These are phyloP conservation scores for Drosophila picticornis DNA, from an alignment of 2,888 invertebrate species.

Conservation along the genomic window DNA sequence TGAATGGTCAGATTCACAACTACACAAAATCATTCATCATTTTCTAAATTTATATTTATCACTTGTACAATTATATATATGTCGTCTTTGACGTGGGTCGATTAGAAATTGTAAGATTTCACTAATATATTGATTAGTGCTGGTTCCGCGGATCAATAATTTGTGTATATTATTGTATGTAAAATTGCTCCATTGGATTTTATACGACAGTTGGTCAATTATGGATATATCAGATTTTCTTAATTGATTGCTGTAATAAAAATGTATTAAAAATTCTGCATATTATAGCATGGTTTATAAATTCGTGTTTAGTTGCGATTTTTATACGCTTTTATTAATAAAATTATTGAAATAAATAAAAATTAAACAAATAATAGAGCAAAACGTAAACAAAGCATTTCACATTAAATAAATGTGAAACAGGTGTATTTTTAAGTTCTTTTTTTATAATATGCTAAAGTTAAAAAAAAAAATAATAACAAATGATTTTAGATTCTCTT, in stretches of 20 bases:
- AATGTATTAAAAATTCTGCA: constrained; percentile 48
- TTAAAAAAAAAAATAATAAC: constrained; percentile 49
- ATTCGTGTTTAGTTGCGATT: constrained; percentile 33
- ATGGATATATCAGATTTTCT: constrained; percentile 16
- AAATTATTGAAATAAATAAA: constrained; percentile 58
- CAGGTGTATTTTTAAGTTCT: constrained; percentile 30
- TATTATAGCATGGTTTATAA: constrained; percentile 48
- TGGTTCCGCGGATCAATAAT: constrained; percentile 32
- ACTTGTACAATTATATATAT: background rate
- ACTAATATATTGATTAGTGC: constrained; percentile 4
- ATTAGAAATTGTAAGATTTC: constrained; percentile 3
- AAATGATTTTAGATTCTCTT: constrained; percentile 42
- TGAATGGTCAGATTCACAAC: background rate
- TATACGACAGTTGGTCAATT: constrained; percentile 17
- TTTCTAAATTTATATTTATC: background rate
- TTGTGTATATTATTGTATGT: constrained; percentile 15
- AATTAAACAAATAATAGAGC: constrained; percentile 71
- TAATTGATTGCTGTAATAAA: constrained; percentile 51
- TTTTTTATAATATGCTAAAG: constrained; percentile 36
- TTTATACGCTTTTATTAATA: constrained; percentile 56
- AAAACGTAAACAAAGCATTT: constrained; percentile 65
- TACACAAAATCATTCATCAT: background rate
- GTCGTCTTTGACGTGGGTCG: background rate
- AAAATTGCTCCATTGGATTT: constrained; percentile 30
- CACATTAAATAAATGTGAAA: constrained; percentile 50